A percentile compares a stretch with the other conserved stretches of the same genome.
These are phyloP conservation scores for Liasis olivaceus DNA, from an alignment of 2,797 vertebrate genomes.

Conservation along the genomic window DNA sequence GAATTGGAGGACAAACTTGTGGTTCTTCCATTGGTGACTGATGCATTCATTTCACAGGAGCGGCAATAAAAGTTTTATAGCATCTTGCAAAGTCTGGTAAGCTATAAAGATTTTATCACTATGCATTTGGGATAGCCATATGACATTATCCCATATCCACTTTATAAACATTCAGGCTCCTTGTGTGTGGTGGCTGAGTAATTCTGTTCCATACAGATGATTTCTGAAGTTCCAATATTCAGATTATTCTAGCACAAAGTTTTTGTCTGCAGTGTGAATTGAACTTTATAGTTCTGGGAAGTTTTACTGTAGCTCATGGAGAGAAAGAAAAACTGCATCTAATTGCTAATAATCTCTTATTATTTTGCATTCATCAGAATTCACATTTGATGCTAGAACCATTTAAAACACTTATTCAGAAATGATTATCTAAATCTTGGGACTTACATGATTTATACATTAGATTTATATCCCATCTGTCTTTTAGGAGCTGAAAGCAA, in stretches of 20 bases:
- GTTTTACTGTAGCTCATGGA: neutral
- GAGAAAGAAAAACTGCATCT: neutral
- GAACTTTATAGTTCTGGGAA: conserved; percentile 44
- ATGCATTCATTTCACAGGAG: conserved; percentile 50
- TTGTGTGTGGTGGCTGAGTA: conserved; percentile 25
- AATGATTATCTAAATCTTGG: neutral
- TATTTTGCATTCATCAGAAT: neutral
- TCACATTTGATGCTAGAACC: neutral
- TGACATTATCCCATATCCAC: conserved; percentile 52
- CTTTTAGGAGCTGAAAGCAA: neutral
- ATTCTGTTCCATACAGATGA: conserved; percentile 31
- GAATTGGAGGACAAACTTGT: conserved; percentile 41
- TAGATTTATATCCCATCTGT: neutral
- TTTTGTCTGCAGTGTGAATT: conserved; percentile 44
- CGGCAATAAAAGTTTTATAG: conserved; percentile 53
- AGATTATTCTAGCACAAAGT: conserved; percentile 10
- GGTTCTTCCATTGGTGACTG: conserved; percentile 39
- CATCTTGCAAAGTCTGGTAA: conserved; percentile 35
- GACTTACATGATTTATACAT: neutral
- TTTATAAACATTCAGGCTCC: conserved; percentile 42
- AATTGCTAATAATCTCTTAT: neutral
- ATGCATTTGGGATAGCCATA: conserved; percentile 50
- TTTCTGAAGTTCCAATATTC: conserved; percentile 20
- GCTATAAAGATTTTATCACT: conserved; percentile 49
- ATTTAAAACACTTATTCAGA: neutral